Evolutionary conservation across 2,888 invertebrate species (phyloP), one percentile per base, ranked within the genome.

Genomic region (Tenthredo notha): DNA sequence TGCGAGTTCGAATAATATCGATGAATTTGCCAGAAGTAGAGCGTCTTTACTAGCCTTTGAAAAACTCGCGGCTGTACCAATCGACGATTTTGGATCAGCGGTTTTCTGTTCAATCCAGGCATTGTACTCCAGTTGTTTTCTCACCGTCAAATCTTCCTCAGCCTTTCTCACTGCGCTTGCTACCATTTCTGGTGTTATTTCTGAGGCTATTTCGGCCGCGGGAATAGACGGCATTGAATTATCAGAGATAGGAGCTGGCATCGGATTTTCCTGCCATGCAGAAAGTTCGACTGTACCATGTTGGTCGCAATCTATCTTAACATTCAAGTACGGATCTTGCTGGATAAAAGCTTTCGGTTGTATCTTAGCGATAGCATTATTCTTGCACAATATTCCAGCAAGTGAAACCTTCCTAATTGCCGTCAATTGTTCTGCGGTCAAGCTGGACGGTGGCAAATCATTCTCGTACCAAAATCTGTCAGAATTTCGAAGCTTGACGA

Each of bases 401-500:
- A 98, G 93, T 0, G 97, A 96, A 0, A 97, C 96, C 90, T 97
- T 97, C 75, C 97, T 95, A 78, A 98, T 96, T 88, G 98, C 98
- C 84, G 96, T 96, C 12, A 98, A 94, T 92, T 98, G 98, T 78
- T 96, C 96, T 86, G 96, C 94, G 0, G 95, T 95, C 87, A 98
- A 95, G 0, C 98, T 97, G 21, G 98, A 98, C 0, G 98, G 98
- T 0, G 98, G 98, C 74, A 98, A 95, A 91, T 98, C 98, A 92
- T 98, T 98, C 93, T 99, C 98, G 91, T 98, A 98, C 98, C 98
- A 99, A 92, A 98, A 98, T 87, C 98, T 95, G 94, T 99, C 99
- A 84, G 98, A 97, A 89, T 96, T 96, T 90, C 98, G 96, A 7
- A 98, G 94, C 87, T 96, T 96, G 61, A 96, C 95, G 92, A 99